phyloP scores from a whole-genome alignment of 92 coral and sea anemone genomes.

The Phenganax marumi region DNA sequence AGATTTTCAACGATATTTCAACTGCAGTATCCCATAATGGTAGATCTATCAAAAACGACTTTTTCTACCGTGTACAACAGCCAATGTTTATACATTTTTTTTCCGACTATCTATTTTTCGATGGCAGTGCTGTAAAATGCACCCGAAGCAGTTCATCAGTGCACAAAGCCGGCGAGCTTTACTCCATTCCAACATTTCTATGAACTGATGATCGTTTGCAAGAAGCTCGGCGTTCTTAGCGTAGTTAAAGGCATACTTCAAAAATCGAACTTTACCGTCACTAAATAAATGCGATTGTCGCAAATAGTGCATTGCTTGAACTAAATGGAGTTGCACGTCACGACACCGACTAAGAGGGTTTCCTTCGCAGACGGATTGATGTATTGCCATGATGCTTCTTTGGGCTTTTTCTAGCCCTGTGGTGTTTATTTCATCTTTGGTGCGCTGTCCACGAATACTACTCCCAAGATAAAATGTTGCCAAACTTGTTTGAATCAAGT shows the following conservation, averaged over 20 bases:
- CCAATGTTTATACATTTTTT: too few species aligned
- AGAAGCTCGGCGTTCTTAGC: not conserved
- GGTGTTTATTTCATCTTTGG: not conserved
- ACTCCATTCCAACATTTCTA: conserved; percentile 7
- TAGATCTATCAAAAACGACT: too few species aligned
- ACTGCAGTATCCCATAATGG: too few species aligned
- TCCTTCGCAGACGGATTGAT: not conserved
- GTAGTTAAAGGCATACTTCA: not conserved
- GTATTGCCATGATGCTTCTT: too few species aligned
- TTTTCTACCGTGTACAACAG: too few species aligned
- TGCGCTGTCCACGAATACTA: conserved; percentile 9
- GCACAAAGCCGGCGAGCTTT: not conserved
- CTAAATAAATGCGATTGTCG: not conserved
- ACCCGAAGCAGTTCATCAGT: not conserved
- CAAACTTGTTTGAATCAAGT: too few species aligned
- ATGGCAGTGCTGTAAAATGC: too few species aligned
- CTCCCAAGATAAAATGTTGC: too few species aligned
- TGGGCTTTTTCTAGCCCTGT: too few species aligned
- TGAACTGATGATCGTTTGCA: not conserved
- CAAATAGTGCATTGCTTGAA: not conserved
- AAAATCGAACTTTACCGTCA: not conserved
- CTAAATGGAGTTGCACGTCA: not conserved
- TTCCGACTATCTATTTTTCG: too few species aligned
- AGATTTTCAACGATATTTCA: too few species aligned
- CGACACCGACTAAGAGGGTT: not conserved